Evolutionary conservation across 2,797 vertebrate genomes (phyloP).

Genomic region (Leuciscus waleckii): DNA sequence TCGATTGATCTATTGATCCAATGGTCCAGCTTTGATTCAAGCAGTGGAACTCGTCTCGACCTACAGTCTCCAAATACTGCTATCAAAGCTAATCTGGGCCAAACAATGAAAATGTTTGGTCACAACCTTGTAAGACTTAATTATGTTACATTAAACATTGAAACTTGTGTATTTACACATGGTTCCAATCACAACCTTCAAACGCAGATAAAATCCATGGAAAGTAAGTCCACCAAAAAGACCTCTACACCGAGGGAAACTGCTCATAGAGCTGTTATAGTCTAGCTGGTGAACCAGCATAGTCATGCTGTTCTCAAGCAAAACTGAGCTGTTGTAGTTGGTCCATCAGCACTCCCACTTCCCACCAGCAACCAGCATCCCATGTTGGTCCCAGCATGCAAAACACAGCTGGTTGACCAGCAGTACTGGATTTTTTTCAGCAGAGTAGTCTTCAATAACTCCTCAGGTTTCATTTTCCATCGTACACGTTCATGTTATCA

Average conservation of each 20-base stretch:
- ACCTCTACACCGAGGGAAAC: conserved; percentile 4
- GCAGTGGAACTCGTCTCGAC: neutral
- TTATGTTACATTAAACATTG: conserved; percentile 11
- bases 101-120: conserved; percentile 37
- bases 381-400: neutral
- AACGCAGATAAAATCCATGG: neutral
- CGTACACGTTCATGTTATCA: conserved; percentile 60
- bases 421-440: neutral
- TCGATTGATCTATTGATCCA: neutral
- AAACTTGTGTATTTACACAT: neutral
- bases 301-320: neutral
- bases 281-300: neutral
- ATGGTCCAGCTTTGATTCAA: conserved; percentile 50
- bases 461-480: conserved; percentile 76
- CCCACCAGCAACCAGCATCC: neutral
- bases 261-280: neutral
- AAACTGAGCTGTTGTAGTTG: neutral
- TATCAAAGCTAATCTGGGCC: conserved; percentile 39
- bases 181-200: conserved; percentile 7
- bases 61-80: conserved; percentile 35
- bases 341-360: neutral
- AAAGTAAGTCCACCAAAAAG: neutral
- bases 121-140: neutral
- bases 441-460: conserved; percentile 57
- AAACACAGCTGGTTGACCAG: neutral